Evolutionary conservation across 2,113 vertebrate genomes (phyloP).

Genomic region (Meles meles): DNA sequence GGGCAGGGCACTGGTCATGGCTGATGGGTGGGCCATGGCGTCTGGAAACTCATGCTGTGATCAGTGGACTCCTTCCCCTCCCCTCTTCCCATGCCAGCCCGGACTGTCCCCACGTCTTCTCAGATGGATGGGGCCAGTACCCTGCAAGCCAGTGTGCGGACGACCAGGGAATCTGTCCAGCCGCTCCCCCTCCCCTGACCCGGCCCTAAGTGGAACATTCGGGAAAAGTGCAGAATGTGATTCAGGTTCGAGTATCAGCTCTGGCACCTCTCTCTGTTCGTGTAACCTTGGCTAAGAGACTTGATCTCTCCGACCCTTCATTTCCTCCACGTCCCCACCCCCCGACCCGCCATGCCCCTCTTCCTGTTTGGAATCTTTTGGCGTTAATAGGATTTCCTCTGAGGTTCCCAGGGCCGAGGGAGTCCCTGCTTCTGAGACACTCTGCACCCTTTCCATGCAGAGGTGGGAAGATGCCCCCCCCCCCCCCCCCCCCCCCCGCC

Average conservation of each 20-base stretch:
- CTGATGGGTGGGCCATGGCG: background rate
- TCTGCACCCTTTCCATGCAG: fast-evolving
- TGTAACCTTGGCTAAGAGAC: background rate
- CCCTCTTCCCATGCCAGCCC: background rate
- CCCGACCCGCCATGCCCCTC: background rate
- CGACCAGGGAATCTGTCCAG: background rate
- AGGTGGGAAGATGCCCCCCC: background rate
- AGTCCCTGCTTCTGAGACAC: background rate
- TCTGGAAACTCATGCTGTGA: background rate
- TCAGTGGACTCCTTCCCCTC: background rate
- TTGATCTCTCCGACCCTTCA: background rate
- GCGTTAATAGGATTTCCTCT: background rate
- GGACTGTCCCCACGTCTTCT: background rate
- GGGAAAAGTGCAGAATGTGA: background rate
- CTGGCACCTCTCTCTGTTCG: background rate
- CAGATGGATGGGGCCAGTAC: background rate
- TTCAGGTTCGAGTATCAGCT: fast-evolving
- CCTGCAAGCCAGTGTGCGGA: fast-evolving
- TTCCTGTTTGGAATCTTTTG: background rate
- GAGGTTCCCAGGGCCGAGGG: background rate
- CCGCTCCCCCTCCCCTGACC: fast-evolving
- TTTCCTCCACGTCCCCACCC: background rate
- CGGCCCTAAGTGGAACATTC: too few species aligned
- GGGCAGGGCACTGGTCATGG: too few species aligned
- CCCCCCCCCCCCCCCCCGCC: background rate